Conservation (phyloP, 2,113 vertebrate species). For the Garra rufa region DNA sequence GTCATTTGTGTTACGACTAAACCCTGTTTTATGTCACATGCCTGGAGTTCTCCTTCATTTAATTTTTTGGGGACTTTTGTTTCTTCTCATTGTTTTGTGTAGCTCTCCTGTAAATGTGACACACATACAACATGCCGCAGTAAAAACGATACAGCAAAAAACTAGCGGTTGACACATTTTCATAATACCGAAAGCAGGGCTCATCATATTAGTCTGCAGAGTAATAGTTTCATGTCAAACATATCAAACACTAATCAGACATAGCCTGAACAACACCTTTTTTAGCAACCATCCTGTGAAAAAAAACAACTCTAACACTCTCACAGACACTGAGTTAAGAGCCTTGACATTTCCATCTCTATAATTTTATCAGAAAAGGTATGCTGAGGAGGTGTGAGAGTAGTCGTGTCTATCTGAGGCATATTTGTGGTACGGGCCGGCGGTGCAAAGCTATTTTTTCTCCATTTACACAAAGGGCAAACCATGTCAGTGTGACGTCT, state of each 20-base stretch:
- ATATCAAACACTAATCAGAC: conserved; percentile 11
- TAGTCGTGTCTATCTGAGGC: conserved; percentile 36
- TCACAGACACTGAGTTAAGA: conserved; percentile 41
- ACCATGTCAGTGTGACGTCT: conserved; percentile 8
- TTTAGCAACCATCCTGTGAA: conserved; percentile 31
- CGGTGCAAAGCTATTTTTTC: conserved; percentile 48
- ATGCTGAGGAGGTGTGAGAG: not conserved
- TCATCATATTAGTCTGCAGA: conserved; percentile 5
- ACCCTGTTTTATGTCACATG: not conserved
- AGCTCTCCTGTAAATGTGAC: not conserved
- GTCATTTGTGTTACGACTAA: not conserved
- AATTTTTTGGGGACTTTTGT: not conserved
- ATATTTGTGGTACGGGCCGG: conserved; percentile 15
- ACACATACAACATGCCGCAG: not conserved
- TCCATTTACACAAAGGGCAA: conserved; percentile 34
- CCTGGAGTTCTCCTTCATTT: not conserved
- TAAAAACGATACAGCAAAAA: not conserved
- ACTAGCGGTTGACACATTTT: not conserved
- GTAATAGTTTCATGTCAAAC: conserved; percentile 22
- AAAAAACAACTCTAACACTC: conserved; percentile 20
- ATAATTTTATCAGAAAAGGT: conserved; percentile 37
- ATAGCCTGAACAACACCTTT: not conserved
- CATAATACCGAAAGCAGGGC: not conserved
- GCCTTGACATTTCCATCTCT: conserved; percentile 49
- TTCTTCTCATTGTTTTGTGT: not conserved